Base-by-base conservation (phyloP, 2,888 invertebrate genomes). In the Nysson spinosus region DNA sequence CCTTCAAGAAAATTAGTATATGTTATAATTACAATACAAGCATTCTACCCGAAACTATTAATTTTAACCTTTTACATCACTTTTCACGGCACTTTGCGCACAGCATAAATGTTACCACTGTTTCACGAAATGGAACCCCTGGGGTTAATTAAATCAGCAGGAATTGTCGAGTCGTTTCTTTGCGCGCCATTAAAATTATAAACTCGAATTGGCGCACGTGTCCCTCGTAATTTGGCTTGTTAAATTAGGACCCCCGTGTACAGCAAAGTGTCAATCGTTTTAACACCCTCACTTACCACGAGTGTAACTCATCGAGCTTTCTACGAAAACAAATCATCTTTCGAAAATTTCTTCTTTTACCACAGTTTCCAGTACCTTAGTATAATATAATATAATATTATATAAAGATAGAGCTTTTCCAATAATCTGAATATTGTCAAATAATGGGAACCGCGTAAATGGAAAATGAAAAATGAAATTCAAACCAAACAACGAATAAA, bases 111-210 rank as follows among this genome's bases (percentile, higher is more conserved):
- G 26, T 16, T 39, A 49, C 20, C 43, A 12, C 37, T 42, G 26
- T 42, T 19, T 16, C 40, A 16, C 40, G 58, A 57, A 65, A 73
- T 73, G 26, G 63, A 74, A 57, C 79, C 75, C 79, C 46, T 62
- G 79, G 79, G 79, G 69, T 78, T 72, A 75, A 79, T 79, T 69
- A 74, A 74, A 77, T 75, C 76, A 70, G 39, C 43, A 47, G 34
- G 62, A 69, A 66, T 56, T 40, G 54, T 43, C 49, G 22, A 16
- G 39, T 50, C 55, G 28, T 56, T 58, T 66, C 62, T 58, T 44
- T 51, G 50, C 65, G 35, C 46, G 54, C 57, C 76, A 75, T 81
- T 77, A 81, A 79, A 81, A 79, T 81, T 81, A 79, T 69, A 81
- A 69, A 75, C 72, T 71, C 73, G 68, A 81, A 77, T 79, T 75